Percentiles rank a stretch among this genome's conserved stretches.
phyloP scores from a whole-genome alignment of 2,888 invertebrate species.

The Atherix ibis region DNA sequence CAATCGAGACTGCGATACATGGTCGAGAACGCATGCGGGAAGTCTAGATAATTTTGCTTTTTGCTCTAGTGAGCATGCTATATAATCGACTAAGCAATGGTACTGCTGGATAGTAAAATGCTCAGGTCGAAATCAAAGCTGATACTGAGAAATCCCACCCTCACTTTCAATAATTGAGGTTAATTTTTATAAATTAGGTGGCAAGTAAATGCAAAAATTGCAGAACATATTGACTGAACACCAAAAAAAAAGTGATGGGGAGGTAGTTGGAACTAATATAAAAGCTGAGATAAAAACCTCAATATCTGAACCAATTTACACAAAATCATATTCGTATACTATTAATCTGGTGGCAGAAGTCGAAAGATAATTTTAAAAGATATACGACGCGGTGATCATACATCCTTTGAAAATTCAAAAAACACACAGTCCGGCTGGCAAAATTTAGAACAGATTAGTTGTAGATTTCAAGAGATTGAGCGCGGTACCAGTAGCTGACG shows the following conservation, averaged over 20 bases:
- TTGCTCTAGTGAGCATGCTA: too few relatives aligned
- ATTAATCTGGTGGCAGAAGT: slow-evolving; percentile 21
- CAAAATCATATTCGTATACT: slow-evolving; percentile 24
- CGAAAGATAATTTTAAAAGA: slow-evolving; percentile 18
- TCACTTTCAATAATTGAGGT: too few relatives aligned
- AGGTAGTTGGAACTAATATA: slow-evolving; percentile 9
- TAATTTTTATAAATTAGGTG: too few relatives aligned
- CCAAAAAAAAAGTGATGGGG: slow-evolving; percentile 7
- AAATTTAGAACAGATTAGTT: slow-evolving; percentile 7
- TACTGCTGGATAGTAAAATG: too few relatives aligned
- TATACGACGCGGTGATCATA: slow-evolving; percentile 19
- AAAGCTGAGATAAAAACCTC: slow-evolving; percentile 22
- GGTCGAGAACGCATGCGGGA: too few relatives aligned
- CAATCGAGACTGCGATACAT: too few relatives aligned
- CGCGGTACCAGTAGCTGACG: slow-evolving; percentile 12
- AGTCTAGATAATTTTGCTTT: too few relatives aligned
- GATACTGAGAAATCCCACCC: too few relatives aligned
- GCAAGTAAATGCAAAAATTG: too few relatives aligned
- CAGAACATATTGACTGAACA: too few relatives aligned
- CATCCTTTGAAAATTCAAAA: slow-evolving; percentile 17
- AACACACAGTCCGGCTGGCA: slow-evolving; percentile 15
- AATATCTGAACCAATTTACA: slow-evolving; percentile 16
- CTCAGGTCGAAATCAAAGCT: too few relatives aligned
- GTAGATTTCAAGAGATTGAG: slow-evolving; percentile 14
- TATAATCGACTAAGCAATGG: too few relatives aligned